Evolutionary conservation across 2,888 invertebrate genomes (phyloP).

Genomic region (Tenthredo mesomela): DNA sequence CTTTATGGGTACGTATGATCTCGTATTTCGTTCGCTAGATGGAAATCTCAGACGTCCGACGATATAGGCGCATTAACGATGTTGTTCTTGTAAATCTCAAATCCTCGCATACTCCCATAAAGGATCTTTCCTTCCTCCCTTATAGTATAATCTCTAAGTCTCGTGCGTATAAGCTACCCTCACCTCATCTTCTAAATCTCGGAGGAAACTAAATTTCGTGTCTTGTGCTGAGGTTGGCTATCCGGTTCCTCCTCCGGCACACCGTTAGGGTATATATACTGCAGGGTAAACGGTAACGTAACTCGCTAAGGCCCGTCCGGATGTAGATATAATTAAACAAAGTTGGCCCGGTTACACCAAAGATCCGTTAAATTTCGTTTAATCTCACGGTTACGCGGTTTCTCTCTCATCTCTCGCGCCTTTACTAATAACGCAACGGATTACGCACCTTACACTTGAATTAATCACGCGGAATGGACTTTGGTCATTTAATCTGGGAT

Average conservation of each 20-base stretch:
- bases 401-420: neutral
- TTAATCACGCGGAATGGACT: neutral
- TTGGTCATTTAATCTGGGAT: slow-evolving; percentile 29
- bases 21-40: neutral
- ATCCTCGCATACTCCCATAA: slow-evolving; percentile 10
- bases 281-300: neutral
- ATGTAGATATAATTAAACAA: slow-evolving; percentile 45
- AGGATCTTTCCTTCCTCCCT: neutral
- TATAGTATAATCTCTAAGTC: neutral
- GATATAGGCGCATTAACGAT: slow-evolving; percentile 17
- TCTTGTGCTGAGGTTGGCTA: slow-evolving; percentile 14
- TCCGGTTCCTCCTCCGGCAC: neutral
- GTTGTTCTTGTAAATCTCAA: slow-evolving; percentile 47
- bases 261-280: neutral
- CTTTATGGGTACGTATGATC: neutral
- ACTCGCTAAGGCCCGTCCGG: neutral
- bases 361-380: slow-evolving; percentile 19
- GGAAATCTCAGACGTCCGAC: neutral
- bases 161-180: neutral
- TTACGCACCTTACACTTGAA: neutral
- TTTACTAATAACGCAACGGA: neutral
- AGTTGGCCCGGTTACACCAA: slow-evolving; percentile 35
- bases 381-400: neutral
- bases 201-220: neutral
- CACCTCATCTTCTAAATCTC: neutral